Percentiles rank a stretch among this genome's conserved stretches.
phyloP scores from a whole-genome alignment of 2,888 invertebrate species.

The Caenorhabditis virilis region DNA sequence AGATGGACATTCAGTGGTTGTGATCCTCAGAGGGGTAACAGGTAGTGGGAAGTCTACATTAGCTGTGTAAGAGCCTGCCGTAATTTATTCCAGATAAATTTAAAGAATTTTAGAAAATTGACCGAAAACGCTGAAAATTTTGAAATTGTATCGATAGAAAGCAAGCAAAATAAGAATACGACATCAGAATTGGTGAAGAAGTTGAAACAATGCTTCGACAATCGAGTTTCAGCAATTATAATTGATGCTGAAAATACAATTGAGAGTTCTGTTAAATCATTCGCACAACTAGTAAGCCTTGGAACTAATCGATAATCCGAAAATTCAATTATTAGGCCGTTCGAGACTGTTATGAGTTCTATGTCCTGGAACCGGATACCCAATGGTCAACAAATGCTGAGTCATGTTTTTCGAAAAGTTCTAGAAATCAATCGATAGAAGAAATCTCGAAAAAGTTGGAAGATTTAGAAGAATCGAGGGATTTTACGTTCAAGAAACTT shows the following conservation, averaged over 20 bases:
- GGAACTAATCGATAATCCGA: no score
- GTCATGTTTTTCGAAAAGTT: no score
- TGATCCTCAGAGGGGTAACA: constrained; percentile 23
- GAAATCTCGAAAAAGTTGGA: no score
- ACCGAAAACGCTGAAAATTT: neutral
- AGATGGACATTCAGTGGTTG: constrained; percentile 10
- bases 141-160: neutral
- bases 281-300: constrained; percentile 1
- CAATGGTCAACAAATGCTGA: constrained; percentile 10
- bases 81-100: neutral
- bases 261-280: neutral
- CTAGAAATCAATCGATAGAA: no score
- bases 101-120: constrained; percentile 2
- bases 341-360: constrained; percentile 7
- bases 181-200: neutral
- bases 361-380: constrained; percentile 16
- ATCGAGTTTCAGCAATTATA: constrained; percentile 1
- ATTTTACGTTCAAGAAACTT: no score
- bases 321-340: no score
- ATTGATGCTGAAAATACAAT: constrained; percentile 11
- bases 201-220: neutral
- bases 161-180: neutral
- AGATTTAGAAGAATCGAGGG: no score
- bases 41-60: constrained; percentile 30
- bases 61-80: constrained; percentile 11